Base-by-base conservation (phyloP, 2,888 invertebrate species). In the Drosophila monieri region DNA sequence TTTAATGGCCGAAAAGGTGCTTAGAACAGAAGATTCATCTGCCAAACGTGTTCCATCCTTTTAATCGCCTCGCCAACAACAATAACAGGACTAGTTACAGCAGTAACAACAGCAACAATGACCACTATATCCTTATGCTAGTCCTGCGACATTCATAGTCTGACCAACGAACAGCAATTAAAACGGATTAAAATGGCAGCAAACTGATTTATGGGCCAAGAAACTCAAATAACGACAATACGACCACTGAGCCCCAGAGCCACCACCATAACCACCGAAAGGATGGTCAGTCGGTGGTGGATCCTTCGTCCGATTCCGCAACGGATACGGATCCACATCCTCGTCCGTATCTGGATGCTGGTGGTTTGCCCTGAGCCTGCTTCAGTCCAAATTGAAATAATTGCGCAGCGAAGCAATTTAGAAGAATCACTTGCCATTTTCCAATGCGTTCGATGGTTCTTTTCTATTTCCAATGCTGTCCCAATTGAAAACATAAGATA, bases 401-500 rank as follows among this genome's bases (percentile, higher is more conserved):
- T 90, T 90, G 89, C 86, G 81, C 89, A 89, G 74, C 89, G 88
- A 89, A 90, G 90, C 89, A 89, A 90, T 90, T 89, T 89, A 89
- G 85, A 89, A 89, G 89, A 89, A 89, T 89, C 88, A 78, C 87
- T 85, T 83, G 72, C 78, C 57, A 60, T 73, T 72, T 57, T 69
- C 60, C 56, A 54, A 46, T 64, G 76, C 72, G 83, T 80, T 72
- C 76, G 59, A 74, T 74, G 57, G 46, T 69, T 41, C 35, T 51
- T 39, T 49, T 44, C 39, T 55, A 39, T 59, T 9, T 35, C 41
- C 18, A 14, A 23, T 62, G 65, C 64, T 73, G 73, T 51, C 58
- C 83, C 80, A 85, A 88, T 85, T 88, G 85, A 87, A 85, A 85
- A 56, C 61, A 55, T 27, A 35, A 54, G 68, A 39, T 35, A 30